Percentiles rank a stretch among this genome's conserved stretches.
phyloP scores from a whole-genome alignment of 2,113 vertebrate species.

The Rana temporaria region DNA sequence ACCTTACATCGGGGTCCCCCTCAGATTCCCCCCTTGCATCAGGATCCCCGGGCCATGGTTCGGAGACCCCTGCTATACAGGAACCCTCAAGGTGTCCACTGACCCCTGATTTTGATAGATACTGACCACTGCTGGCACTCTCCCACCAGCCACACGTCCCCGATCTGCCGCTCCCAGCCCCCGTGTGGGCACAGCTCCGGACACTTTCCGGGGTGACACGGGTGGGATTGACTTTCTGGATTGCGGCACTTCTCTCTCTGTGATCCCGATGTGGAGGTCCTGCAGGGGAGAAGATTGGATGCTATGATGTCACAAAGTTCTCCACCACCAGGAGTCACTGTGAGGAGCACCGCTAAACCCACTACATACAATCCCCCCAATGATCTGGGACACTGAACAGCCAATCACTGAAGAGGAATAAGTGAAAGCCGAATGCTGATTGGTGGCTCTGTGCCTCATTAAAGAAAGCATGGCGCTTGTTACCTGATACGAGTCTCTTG shows the following conservation, averaged over 20 bases:
- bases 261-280: slow-evolving; percentile 75
- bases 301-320: too few relatives aligned
- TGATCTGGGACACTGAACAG: not conserved
- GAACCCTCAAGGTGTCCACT: too few relatives aligned
- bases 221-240: slow-evolving; percentile 79
- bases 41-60: too few relatives aligned
- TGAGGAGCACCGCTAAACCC: not conserved
- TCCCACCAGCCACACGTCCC: slow-evolving; percentile 84
- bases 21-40: too few relatives aligned
- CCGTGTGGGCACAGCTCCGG: slow-evolving; percentile 80
- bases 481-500: slow-evolving; percentile 83
- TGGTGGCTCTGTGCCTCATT: not conserved
- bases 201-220: slow-evolving; percentile 77
- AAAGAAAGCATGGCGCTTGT: not conserved
- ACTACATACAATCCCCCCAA: too few relatives aligned
- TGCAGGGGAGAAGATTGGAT: slow-evolving; percentile 6
- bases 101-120: not conserved
- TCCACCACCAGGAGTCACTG: too few relatives aligned
- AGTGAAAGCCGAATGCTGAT: not conserved
- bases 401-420: not conserved
- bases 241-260: slow-evolving; percentile 72
- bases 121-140: slow-evolving; percentile 86
- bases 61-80: too few relatives aligned
- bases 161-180: slow-evolving; percentile 68
- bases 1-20: too few relatives aligned